Evolutionary conservation across 2,888 invertebrate genomes (phyloP), one percentile per base, ranked within the genome.

Genomic region (Drosophila limbata): DNA sequence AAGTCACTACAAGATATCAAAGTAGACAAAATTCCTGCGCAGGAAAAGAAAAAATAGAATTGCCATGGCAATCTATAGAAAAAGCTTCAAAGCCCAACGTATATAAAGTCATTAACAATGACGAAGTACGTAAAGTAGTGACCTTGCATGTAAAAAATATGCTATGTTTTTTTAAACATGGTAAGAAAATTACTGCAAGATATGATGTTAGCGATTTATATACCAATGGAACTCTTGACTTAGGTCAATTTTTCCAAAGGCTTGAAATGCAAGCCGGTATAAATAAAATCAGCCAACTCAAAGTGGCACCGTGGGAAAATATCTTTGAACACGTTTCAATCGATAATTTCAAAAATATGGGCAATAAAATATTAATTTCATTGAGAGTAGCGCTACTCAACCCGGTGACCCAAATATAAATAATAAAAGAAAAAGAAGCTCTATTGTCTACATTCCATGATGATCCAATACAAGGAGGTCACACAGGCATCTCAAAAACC

Each of bases 301-400:
- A 35, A 45, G 11, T 19, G 19, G 35, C 17, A 37, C 33, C 33
- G 48, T 33, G 51, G 21, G 21, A 37, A 51, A 52, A 52, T n/a
- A 53, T 53, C 28, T 53, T 53, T 52, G 42, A 40, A 31, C 1
- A 31, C 8, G 6, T 28, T 19, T 42, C 45, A n/a, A 15, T 15
- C n/a, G 39, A 39, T 39, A n/a, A n/a, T 33, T 33, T 33, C 10
- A 33, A 33, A 33, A 33, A 33, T 10, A 33, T 33, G 33, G 33
- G 33, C 33, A 33, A 33, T 9, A 10, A 33, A 33, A 33, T 33
- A 10, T 33, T 33, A 33, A 33, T 47, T 3, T 15, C n/a, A 37
- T 56, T 56, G 15, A 45, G 45, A 47, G 56, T 47, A 37, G 45
- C 56, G 37, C 45, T 56, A 56, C 45, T 56, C 56, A 56, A 28